These are phyloP conservation scores for Andrena minutula DNA, from an alignment of 2,888 invertebrate genomes.

Conservation along the genomic window DNA sequence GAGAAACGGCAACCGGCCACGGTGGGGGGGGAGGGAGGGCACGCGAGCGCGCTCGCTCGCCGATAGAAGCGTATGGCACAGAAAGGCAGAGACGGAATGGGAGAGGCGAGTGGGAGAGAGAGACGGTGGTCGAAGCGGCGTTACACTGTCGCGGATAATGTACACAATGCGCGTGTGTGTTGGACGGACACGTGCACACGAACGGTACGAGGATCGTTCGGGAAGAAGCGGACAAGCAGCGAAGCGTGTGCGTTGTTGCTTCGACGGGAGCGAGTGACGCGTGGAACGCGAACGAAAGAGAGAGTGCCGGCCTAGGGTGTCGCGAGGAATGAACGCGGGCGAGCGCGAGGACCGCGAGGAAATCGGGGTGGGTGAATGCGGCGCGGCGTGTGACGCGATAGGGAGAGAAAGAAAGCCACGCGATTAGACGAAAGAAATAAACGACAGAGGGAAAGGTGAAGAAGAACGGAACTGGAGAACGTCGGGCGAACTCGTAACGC, in stretches of 20 bases:
- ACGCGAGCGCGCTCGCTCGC: background rate
- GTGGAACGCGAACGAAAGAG: slow-evolving; percentile 72
- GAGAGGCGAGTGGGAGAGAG: slow-evolving; percentile 22
- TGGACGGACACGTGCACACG: slow-evolving; percentile 45
- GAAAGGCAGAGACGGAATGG: background rate
- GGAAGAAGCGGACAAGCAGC: slow-evolving; percentile 47
- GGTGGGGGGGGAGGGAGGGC: slow-evolving; percentile 8
- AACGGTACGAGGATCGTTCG: slow-evolving; percentile 39
- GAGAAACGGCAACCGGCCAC: slow-evolving; percentile 13
- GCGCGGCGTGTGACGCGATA: background rate
- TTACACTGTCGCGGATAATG: slow-evolving; percentile 12
- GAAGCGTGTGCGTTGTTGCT: slow-evolving; percentile 53
- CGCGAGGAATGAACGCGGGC: slow-evolving; percentile 45
- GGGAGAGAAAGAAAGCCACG: background rate
- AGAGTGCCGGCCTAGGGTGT: slow-evolving; percentile 61
- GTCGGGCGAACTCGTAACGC: slow-evolving; percentile 46
- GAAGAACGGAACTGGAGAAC: slow-evolving; percentile 46
- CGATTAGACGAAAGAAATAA: background rate
- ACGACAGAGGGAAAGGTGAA: slow-evolving; percentile 15
- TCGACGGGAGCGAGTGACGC: slow-evolving; percentile 46
- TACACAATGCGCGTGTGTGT: slow-evolving; percentile 32
- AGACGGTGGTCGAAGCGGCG: background rate
- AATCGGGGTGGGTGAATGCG: slow-evolving; percentile 4
- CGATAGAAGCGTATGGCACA: slow-evolving; percentile 10
- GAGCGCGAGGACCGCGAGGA: slow-evolving; percentile 29